Base-by-base conservation (phyloP, 2,113 vertebrate species). In the Ariopsis seemanni region DNA sequence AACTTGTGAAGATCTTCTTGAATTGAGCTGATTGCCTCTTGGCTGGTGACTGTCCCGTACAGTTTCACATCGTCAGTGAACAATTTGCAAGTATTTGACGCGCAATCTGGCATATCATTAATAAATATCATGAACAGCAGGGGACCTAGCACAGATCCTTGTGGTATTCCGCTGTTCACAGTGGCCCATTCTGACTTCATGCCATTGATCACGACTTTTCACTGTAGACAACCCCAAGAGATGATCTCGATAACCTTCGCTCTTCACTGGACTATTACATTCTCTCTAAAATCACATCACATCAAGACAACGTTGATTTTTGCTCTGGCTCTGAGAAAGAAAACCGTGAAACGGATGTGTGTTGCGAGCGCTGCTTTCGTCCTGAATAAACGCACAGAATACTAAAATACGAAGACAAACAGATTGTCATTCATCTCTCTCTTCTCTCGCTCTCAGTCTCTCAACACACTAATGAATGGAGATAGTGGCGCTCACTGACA, bases 401-500 rank as follows among this genome's bases (percentile, higher is more conserved):
- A 82, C 67, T 75, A 58, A 87, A 42, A 42, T 42, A 4, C 42
- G 42, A 42, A 42, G 74, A 87, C 67, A 80, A 86, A 86, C 88
- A 89, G 69, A 89, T 77, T 87, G 88, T 87, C 82, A 82, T 65
- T 71, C 9, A 58, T 80, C 55, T 85, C 82, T 58, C 53, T 71
- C 14, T 30, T 71, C 20, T 74, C 30, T 63, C 71, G 78, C 17
- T 27, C 82, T 84, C 48, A 8, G 18, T 57, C 15, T 57, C 18
- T 72, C 72, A 85, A 48, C 42, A 25, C 53, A 9, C 48, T 52
- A 25, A 52, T 85, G 25, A 52, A 77, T 69, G 60, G 74, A 65
- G 75, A 86, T 77, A 85, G 85, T 85, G 82, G 82, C 58, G 53
- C 80, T 79, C 55, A 30, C 63, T 88, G 89, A 87, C 77, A 85